Evolutionary conservation across 1,140 invertebrate species (phyloP), one percentile per base, ranked within the genome.

Genomic region (Papilio polytes): DNA sequence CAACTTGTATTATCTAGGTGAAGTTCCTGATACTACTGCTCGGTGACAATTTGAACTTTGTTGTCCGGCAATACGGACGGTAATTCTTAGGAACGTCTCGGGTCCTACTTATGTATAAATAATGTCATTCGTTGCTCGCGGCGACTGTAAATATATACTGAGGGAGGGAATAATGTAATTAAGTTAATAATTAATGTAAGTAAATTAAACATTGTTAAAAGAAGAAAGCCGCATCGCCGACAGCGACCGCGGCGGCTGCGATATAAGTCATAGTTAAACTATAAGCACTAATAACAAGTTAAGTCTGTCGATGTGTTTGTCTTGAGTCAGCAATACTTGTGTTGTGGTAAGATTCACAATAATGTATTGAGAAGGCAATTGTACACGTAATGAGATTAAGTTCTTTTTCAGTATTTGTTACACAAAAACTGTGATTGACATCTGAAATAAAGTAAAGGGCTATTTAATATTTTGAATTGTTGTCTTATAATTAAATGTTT

Each of bases 121-220:
- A 70, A 26, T 56, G 15, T 80, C 78, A 80, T 81, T 82, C 81
- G 81, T 87, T 85, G 81, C 83, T 84, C 78, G 63, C 80, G 80
- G 81, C 82, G 46, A 83, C 66, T 90, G 88, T 90, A 90, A 66
- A 87, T 87, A 87, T 20, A 56, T 10, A 78, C 81, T 78, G 76
- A 76, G 81, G 76, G 36, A 66, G 74, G 20, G 74, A 51, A 76
- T 76, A 12, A 76, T 51, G 3, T 70, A 70, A 70, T 66, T 26
- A 31, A 66, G 13, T 31, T 31, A 66, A 66, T 22, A 63, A 26
- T 26, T 63, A 44, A 74, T 48, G 8, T 63, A 63, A 63, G 10
- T 63, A 26, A 70, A 15, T 70, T 13, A 70, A 7, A 70, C 20
- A 70, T 18, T 3, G 63, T 18, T 31, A 36, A 70, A 31, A 12